These are phyloP conservation scores for Ammodytes marinus DNA, from an alignment of 2,113 vertebrate species.

Conservation along the genomic window DNA sequence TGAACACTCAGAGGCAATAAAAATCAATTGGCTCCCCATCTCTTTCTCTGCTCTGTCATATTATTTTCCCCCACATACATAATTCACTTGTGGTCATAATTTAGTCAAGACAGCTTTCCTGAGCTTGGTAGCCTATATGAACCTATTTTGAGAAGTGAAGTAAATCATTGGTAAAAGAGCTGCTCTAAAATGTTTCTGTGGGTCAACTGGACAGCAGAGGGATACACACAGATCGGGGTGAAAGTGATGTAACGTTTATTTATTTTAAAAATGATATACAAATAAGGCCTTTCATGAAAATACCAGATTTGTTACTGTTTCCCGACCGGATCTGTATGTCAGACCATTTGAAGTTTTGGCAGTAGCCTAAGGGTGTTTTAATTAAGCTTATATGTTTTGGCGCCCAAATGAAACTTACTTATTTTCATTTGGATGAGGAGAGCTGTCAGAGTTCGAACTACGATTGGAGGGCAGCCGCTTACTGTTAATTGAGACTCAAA, in stretches of 20 bases:
- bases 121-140: slow-evolving; percentile 46
- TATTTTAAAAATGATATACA: slow-evolving; percentile 54
- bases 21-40: slow-evolving; percentile 17
- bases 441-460: slow-evolving; percentile 51
- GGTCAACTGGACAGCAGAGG: background rate
- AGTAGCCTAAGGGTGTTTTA: slow-evolving; percentile 24
- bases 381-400: slow-evolving; percentile 52
- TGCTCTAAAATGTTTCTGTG: background rate
- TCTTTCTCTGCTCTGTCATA: background rate
- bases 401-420: slow-evolving; percentile 48
- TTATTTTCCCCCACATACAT: slow-evolving; percentile 26
- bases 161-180: background rate
- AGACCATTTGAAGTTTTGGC: slow-evolving; percentile 25
- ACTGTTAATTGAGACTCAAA: slow-evolving; percentile 75
- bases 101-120: slow-evolving; percentile 53
- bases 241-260: too few species aligned
- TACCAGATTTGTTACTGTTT: too few species aligned
- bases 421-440: slow-evolving; percentile 63
- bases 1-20: slow-evolving; percentile 1
- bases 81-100: slow-evolving; percentile 59
- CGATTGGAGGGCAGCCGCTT: slow-evolving; percentile 70
- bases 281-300: background rate
- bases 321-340: too few species aligned
- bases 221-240: background rate
- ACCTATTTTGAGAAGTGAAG: slow-evolving; percentile 16